Percentiles rank a stretch among this genome's conserved stretches.
Conservation (phyloP, 2,888 invertebrate species). For the Diogma glabrata region DNA sequence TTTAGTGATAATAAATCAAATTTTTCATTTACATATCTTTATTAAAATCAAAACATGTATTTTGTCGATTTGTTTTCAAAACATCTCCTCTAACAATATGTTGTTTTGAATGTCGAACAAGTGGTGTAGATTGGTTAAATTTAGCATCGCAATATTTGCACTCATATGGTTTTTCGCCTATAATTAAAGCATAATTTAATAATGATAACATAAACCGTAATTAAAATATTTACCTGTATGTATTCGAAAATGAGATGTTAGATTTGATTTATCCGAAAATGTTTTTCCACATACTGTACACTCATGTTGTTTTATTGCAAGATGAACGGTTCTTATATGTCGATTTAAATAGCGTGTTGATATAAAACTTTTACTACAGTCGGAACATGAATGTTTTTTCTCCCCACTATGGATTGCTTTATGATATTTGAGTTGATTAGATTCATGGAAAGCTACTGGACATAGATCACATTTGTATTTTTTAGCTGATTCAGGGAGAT, state of each 20-base stretch:
- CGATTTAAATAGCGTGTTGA: constrained; percentile 4
- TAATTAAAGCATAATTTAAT: no score
- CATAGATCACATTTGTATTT: constrained; percentile 7
- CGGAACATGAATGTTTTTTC: not conserved
- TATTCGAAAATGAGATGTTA: no score
- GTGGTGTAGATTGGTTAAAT: constrained; percentile 6
- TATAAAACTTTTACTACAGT: constrained; percentile 9
- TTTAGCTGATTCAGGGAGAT: not conserved
- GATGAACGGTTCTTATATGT: constrained; percentile 10
- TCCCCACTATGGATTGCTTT: constrained; percentile 2
- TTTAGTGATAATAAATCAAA: no score
- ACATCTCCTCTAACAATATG: not conserved
- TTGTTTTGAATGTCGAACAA: constrained; percentile 4
- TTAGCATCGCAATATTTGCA: constrained; percentile 1
- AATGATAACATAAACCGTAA: no score
- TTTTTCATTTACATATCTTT: no score
- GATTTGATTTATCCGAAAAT: no score
- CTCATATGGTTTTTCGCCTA: constrained; percentile 8
- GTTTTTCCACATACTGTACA: constrained; percentile 9
- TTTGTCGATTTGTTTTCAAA: not conserved
- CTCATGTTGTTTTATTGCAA: constrained; percentile 1
- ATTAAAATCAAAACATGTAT: no score
- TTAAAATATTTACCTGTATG: no score
- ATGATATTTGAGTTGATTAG: not conserved
- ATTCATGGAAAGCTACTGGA: not conserved